Evolutionary conservation across 2,888 invertebrate genomes (phyloP).

Genomic region (Phyto melanocephala): DNA sequence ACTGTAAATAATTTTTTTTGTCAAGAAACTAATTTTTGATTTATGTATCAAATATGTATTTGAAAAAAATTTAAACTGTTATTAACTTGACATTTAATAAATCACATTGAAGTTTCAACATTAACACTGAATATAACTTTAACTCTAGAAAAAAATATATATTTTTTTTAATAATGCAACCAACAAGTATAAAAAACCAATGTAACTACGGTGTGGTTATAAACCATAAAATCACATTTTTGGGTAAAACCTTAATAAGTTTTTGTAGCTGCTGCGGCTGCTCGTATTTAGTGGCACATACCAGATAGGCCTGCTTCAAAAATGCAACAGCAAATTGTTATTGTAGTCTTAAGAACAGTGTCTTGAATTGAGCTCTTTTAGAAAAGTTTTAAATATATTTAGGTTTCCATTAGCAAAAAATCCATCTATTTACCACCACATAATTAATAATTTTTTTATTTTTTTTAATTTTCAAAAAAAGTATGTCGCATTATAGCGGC

Average conservation of each 20-base stretch:
- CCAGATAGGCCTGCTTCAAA: too few species aligned
- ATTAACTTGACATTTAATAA: conserved; percentile 59
- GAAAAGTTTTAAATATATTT: too few species aligned
- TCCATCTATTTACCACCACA: too few species aligned
- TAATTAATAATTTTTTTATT: too few species aligned
- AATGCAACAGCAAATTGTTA: too few species aligned
- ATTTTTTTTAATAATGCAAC: neutral
- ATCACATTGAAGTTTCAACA: conserved; percentile 49
- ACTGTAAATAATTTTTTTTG: neutral
- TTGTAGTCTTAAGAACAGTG: conserved; percentile 34
- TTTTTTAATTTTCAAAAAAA: too few species aligned
- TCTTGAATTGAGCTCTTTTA: too few species aligned
- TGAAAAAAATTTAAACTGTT: conserved; percentile 5
- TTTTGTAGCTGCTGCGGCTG: neutral
- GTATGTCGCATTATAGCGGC: conserved; percentile 45
- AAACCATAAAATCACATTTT: conserved; percentile 44
- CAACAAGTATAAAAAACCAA: neutral
- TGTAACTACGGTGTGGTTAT: neutral
- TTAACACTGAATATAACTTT: neutral
- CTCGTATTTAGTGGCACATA: too few species aligned
- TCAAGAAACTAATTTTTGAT: neutral
- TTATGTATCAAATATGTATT: neutral
- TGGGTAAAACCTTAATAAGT: conserved; percentile 33
- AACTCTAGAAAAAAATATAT: neutral
- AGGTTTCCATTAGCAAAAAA: too few species aligned